phyloP scores from a whole-genome alignment of 2,888 invertebrate genomes.

The Lacanobia wlatinum region DNA sequence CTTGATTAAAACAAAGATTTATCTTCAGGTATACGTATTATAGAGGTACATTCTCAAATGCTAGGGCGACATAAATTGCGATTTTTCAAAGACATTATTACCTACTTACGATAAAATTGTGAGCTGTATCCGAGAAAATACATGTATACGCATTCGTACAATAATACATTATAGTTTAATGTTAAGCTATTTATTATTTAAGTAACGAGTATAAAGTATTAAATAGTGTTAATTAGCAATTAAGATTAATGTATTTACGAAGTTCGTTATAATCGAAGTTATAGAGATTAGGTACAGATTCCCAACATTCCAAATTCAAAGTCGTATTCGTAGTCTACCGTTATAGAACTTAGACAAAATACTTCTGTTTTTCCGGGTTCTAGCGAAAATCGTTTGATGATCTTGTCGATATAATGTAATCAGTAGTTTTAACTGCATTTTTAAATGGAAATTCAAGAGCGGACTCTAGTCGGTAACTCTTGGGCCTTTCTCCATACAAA shows the following conservation, averaged over 20 bases:
- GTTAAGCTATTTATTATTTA: conserved; percentile 87
- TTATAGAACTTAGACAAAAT: conserved; percentile 39
- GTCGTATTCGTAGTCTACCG: conserved; percentile 57
- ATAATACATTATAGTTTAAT: conserved; percentile 86
- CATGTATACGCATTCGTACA: conserved; percentile 90
- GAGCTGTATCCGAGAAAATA: conserved; percentile 88
- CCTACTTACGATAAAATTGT: conserved; percentile 72
- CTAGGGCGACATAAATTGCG: conserved; percentile 24
- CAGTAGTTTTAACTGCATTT: conserved; percentile 48
- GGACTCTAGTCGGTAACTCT: too few relatives aligned
- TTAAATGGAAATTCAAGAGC: conserved; percentile 7
- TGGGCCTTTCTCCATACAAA: too few relatives aligned
- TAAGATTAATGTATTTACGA: conserved; percentile 78
- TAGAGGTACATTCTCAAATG: conserved; percentile 1
- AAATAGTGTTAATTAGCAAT: conserved; percentile 68
- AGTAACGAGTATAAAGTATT: conserved; percentile 81
- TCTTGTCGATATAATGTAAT: conserved; percentile 13
- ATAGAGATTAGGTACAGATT: conserved; percentile 60
- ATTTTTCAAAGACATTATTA: conserved; percentile 51
- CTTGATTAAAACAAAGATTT: conserved; percentile 11
- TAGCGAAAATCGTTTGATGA: conserved; percentile 23
- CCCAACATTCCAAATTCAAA: conserved; percentile 72
- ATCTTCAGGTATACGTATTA: conserved; percentile 23
- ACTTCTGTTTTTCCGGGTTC: conserved; percentile 40
- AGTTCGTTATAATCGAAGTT: conserved; percentile 61